Conservation (phyloP, 37 sponge, comb jelly and placozoan species). For the Tethya wilhelma region DNA sequence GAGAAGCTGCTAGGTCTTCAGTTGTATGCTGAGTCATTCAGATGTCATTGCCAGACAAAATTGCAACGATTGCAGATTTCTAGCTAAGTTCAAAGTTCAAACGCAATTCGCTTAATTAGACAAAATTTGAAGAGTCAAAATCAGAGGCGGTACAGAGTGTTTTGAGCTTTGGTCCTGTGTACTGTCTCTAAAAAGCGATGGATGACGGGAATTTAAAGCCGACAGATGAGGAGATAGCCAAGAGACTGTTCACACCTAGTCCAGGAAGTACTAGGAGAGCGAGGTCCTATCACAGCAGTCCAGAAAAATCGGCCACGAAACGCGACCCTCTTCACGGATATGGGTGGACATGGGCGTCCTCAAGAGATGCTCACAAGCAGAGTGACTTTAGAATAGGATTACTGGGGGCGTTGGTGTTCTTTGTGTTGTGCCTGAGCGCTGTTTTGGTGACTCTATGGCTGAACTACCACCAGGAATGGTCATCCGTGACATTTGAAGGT, state of each 20-base stretch:
- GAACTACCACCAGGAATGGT: slow-evolving; percentile 26
- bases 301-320: too few species aligned
- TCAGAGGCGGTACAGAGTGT: too few species aligned
- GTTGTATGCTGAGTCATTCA: slow-evolving; percentile 14
- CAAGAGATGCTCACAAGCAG: too few species aligned
- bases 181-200: too few species aligned
- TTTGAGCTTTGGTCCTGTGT: too few species aligned
- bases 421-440: slow-evolving; percentile 21
- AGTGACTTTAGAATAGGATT: slow-evolving; percentile 16
- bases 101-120: background rate
- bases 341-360: too few species aligned
- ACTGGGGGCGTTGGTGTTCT: slow-evolving; percentile 24
- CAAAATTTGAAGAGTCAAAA: too few species aligned
- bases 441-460: slow-evolving; percentile 2
- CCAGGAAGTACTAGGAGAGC: background rate
- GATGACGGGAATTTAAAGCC: background rate
- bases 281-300: background rate
- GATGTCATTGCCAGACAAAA: too few species aligned
- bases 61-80: too few species aligned
- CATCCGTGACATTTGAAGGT: slow-evolving; percentile 16
- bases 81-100: background rate
- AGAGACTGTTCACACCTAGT: slow-evolving; percentile 5
- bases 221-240: slow-evolving; percentile 14
- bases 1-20: slow-evolving; percentile 49
- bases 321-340: too few species aligned